Conservation (phyloP, 2,888 invertebrate species). For the Clusia tigrina region DNA sequence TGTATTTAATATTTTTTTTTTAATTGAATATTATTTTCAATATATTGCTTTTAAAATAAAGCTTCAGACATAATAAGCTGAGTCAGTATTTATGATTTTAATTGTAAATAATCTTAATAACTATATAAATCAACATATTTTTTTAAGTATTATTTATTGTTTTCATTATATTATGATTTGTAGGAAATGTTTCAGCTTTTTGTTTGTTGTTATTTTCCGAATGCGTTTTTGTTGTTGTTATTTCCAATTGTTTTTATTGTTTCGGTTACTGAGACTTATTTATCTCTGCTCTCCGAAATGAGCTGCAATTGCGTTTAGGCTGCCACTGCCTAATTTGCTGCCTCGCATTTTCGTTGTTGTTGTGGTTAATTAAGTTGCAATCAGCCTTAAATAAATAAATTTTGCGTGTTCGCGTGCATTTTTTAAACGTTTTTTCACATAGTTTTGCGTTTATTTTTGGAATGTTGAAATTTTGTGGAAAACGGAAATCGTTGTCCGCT, state of each 20-base stretch:
- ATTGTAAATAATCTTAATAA: no score
- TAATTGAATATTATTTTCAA: no score
- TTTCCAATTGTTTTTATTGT: neutral
- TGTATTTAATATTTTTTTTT: no score
- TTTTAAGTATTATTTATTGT: no score
- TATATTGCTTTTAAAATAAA: no score
- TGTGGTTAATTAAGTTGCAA: neutral
- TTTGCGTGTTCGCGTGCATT: conserved; percentile 3
- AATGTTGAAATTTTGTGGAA: neutral
- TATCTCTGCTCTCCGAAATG: no score
- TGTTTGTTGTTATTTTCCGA: neutral
- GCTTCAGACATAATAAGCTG: no score
- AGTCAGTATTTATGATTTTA: no score
- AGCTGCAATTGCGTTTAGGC: neutral
- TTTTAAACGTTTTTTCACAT: neutral
- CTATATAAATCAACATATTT: no score
- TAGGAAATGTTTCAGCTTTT: neutral
- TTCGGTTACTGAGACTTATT: no score
- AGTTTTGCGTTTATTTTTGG: conserved; percentile 3
- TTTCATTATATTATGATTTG: neutral
- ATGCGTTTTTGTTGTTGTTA: neutral
- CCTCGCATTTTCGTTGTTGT: no score
- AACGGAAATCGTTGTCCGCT: neutral
- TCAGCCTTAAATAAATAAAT: no score
- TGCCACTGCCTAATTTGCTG: neutral